Percentiles rank a stretch among this genome's conserved stretches.
phyloP scores from a whole-genome alignment of 2,113 vertebrate genomes.

The Stigmatopora nigra region DNA sequence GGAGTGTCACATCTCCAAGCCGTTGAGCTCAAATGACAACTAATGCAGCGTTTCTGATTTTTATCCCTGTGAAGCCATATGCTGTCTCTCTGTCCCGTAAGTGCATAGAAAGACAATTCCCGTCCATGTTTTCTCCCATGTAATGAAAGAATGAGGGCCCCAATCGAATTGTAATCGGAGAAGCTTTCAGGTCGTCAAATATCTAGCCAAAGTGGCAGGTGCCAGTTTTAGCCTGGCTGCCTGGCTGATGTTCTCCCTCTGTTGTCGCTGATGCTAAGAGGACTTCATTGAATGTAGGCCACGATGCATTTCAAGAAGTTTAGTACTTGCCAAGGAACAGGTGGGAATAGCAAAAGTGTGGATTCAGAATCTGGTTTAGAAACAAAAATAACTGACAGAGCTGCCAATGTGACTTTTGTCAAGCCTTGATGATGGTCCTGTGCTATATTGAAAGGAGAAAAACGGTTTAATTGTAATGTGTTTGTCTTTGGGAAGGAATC shows the following conservation, averaged over 20 bases:
- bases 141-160: constrained; percentile 30
- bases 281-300: constrained; percentile 21
- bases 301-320: constrained; percentile 44
- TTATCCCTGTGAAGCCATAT: constrained; percentile 12
- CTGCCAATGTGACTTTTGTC: constrained; percentile 21
- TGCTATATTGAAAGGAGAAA: constrained; percentile 14
- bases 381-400: constrained; percentile 36
- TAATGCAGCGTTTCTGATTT: constrained; percentile 15
- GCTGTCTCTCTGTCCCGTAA: constrained; percentile 34
- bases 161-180: constrained; percentile 45
- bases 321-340: constrained; percentile 24
- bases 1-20: constrained; percentile 10
- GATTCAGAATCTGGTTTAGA: constrained; percentile 32
- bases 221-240: constrained; percentile 31
- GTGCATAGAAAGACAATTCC: constrained; percentile 9
- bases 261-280: constrained; percentile 48
- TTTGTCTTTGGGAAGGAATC: no score
- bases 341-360: constrained; percentile 36
- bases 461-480: no score
- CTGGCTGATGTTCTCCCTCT: constrained; percentile 39
- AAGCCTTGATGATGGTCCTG: constrained; percentile 36
- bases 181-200: constrained; percentile 16
- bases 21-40: constrained; percentile 31
- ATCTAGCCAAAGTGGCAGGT: constrained; percentile 52
- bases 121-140: constrained; percentile 26